phyloP scores from a whole-genome alignment of 53 echinoderm and acorn worm genomes.

The Crossaster papposus region DNA sequence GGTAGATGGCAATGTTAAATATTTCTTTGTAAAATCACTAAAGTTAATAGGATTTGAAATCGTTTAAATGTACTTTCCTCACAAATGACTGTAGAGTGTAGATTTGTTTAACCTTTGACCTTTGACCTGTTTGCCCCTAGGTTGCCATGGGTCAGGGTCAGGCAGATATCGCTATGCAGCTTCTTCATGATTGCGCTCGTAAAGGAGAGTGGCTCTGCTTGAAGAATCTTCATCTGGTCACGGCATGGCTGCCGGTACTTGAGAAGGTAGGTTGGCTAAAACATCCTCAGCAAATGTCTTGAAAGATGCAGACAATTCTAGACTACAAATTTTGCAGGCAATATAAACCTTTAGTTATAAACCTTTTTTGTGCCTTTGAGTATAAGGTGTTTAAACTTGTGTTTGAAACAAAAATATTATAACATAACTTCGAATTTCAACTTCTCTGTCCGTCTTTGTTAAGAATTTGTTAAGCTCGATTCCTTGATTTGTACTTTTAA shows the following conservation, averaged over 20 bases:
- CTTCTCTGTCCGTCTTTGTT: no score
- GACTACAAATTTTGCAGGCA: not conserved
- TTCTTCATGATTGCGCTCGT: constrained; percentile 85
- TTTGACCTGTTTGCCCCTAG: constrained; percentile 38
- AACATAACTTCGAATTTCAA: no score
- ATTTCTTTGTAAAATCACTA: no score
- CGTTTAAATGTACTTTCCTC: no score
- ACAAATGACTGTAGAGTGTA: not conserved
- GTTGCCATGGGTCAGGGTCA: constrained; percentile 99
- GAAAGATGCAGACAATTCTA: not conserved
- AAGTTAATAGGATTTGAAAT: no score
- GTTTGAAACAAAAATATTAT: not conserved
- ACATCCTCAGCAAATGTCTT: not conserved
- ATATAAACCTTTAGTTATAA: not conserved
- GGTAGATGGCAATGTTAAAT: no score
- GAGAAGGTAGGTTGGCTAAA: constrained; percentile 80
- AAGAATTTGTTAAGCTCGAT: no score
- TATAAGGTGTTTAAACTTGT: no score
- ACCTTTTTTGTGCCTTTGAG: not conserved
- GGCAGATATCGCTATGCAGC: constrained; percentile 97
- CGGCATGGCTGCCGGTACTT: constrained; percentile 88
- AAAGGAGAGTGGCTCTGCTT: constrained; percentile 99
- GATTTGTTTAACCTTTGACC: constrained; percentile 3
- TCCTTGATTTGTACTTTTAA: no score
- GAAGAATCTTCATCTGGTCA: constrained; percentile 97